Conservation (phyloP, 2,113 vertebrate species). For the Syrmaticus mikado region DNA sequence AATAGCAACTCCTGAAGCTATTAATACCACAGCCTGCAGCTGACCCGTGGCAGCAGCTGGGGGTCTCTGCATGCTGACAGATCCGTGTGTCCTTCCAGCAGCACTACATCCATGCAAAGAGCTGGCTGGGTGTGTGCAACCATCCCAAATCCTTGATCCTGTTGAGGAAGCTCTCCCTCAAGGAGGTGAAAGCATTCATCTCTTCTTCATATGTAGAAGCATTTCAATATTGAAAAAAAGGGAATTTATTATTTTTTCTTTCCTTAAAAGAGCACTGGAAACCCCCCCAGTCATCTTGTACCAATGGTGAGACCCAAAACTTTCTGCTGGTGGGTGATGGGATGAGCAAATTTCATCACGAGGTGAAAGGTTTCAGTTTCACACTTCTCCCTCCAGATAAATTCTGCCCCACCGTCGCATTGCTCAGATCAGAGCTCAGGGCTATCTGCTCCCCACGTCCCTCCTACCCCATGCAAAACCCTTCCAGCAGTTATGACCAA, state of each 20-base stretch:
- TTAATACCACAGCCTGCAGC: neutral
- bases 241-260: neutral
- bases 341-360: neutral
- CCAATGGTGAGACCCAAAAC: neutral
- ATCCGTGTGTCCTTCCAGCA: neutral
- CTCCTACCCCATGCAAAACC: neutral
- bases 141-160: neutral
- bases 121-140: accelerated
- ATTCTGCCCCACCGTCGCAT: neutral
- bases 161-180: neutral
- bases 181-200: neutral
- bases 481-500: neutral
- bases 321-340: neutral
- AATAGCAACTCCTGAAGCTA: neutral
- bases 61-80: neutral
- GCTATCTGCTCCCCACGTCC: neutral
- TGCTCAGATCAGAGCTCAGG: neutral
- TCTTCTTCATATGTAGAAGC: neutral
- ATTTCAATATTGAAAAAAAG: too few species aligned
- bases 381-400: neutral
- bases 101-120: neutral
- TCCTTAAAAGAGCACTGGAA: neutral
- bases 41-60: neutral
- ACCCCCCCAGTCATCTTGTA: neutral
- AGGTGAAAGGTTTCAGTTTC: neutral